Conservation (phyloP, 2,888 invertebrate species). For the Eristalis tenax region DNA sequence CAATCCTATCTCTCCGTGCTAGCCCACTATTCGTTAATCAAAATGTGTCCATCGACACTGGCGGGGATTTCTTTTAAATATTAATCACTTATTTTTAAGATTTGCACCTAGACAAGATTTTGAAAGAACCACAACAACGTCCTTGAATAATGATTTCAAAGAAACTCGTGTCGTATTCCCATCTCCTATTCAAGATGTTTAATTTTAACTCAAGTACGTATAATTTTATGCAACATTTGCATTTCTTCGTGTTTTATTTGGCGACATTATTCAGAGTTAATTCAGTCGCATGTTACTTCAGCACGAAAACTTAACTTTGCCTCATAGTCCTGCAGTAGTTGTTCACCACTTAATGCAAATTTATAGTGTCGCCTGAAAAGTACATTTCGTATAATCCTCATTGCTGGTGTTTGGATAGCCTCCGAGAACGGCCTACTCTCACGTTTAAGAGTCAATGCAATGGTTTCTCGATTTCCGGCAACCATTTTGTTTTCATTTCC, state of each 20-base stretch:
- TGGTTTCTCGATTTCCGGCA: conserved; percentile 62
- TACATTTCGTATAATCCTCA: conserved; percentile 42
- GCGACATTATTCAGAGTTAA: conserved; percentile 66
- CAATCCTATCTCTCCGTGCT: too few relatives aligned
- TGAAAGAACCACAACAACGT: not conserved
- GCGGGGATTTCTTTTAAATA: too few relatives aligned
- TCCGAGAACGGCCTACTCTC: not conserved
- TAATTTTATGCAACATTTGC: conserved; percentile 53
- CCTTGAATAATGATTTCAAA: not conserved
- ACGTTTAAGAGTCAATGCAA: conserved; percentile 59
- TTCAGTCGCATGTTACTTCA: conserved; percentile 42
- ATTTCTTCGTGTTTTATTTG: conserved; percentile 56
- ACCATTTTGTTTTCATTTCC: conserved; percentile 7
- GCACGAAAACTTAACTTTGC: not conserved
- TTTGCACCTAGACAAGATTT: too few relatives aligned
- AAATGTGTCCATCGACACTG: too few relatives aligned
- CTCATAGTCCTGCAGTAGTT: conserved; percentile 51
- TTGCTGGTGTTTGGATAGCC: not conserved
- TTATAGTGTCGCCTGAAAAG: conserved; percentile 63
- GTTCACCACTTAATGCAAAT: conserved; percentile 67
- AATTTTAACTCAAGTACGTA: not conserved
- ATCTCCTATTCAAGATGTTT: not conserved
- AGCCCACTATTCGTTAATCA: too few relatives aligned
- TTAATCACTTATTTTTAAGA: too few relatives aligned
- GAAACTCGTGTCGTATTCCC: not conserved